Conservation (phyloP, 2,113 vertebrate species). For the Hepsetus odoe region DNA sequence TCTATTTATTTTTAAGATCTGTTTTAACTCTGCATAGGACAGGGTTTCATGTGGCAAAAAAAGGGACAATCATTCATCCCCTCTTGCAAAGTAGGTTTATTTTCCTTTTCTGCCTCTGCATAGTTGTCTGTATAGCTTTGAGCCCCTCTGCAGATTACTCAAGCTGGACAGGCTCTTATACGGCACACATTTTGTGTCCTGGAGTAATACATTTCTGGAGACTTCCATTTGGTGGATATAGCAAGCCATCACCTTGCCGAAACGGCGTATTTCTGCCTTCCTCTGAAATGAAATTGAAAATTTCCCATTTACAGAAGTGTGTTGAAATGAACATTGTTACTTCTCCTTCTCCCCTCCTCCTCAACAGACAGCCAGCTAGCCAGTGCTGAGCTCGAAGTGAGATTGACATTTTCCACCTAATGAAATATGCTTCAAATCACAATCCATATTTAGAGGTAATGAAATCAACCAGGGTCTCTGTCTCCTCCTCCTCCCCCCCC, state of each 20-base stretch:
- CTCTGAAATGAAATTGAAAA: conserved; percentile 48
- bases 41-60: not conserved
- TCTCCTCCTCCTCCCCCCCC: conserved; percentile 45
- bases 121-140: conserved; percentile 16
- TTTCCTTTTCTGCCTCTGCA: not conserved
- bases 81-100: not conserved
- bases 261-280: conserved; percentile 32
- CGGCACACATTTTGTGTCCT: conserved; percentile 25
- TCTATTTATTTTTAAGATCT: no score
- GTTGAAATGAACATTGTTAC: conserved; percentile 49
- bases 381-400: conserved; percentile 40
- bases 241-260: conserved; percentile 30
- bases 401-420: conserved; percentile 54
- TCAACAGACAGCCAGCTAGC: conserved; percentile 38
- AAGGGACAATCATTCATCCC: not conserved
- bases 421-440: conserved; percentile 54
- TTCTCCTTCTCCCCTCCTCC: conserved; percentile 4
- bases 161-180: conserved; percentile 12
- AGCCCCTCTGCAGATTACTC: conserved; percentile 28
- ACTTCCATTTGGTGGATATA: conserved; percentile 46
- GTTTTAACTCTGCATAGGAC: no score
- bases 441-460: conserved; percentile 55
- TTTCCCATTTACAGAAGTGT: conserved; percentile 50
- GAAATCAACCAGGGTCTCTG: conserved; percentile 52
- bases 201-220: conserved; percentile 42